Conservation (phyloP, 2,888 invertebrate genomes). For the Orchesellides sinensis region DNA sequence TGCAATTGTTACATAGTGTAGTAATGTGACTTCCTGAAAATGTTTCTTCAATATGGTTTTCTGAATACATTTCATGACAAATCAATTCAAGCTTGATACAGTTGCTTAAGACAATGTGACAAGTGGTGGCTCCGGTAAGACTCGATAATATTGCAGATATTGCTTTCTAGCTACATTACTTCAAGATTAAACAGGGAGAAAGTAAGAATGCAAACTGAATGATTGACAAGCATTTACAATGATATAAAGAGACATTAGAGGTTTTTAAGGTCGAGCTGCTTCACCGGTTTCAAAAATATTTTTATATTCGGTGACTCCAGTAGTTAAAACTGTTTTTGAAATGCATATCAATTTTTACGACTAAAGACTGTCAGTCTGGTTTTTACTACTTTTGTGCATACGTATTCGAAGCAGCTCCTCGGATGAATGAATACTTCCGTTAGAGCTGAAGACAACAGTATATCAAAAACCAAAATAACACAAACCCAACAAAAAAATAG, state of each 20-base stretch:
- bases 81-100: too few species aligned
- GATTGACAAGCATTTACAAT: slow-evolving; percentile 42
- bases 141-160: neutral
- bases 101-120: slow-evolving; percentile 21
- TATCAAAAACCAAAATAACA: neutral
- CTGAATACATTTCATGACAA: too few species aligned
- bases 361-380: slow-evolving; percentile 1
- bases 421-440: slow-evolving; percentile 15
- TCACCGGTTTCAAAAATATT: too few species aligned
- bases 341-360: too few species aligned
- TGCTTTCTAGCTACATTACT: neutral
- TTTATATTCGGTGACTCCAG: too few species aligned
- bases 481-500: neutral
- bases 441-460: neutral
- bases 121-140: slow-evolving; percentile 37
- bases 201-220: slow-evolving; percentile 12
- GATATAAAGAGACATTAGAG: slow-evolving; percentile 18
- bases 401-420: neutral
- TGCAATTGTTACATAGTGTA: slow-evolving; percentile 32
- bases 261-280: slow-evolving; percentile 11
- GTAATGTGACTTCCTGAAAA: slow-evolving; percentile 38
- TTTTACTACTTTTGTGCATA: neutral
- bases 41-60: too few species aligned
- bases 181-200: neutral
- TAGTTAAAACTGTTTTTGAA: too few species aligned